Conservation (phyloP, 2,888 invertebrate genomes). For the Tetheella fluctuosa region DNA sequence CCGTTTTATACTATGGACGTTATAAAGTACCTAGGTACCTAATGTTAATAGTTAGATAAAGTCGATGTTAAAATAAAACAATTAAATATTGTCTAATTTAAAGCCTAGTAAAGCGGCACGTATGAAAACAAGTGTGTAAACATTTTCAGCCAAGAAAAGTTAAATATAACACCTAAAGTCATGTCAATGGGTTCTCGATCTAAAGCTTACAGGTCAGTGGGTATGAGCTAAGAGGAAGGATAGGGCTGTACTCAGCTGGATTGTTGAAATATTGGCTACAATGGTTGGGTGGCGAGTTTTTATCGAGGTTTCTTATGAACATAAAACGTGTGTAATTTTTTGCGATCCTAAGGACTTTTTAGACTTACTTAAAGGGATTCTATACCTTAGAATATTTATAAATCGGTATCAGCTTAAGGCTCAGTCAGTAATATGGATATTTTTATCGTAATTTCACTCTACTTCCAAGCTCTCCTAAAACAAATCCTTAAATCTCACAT, state of each 20-base stretch:
- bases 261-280: not conserved
- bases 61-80: too few species aligned
- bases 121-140: not conserved
- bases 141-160: not conserved
- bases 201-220: conserved; percentile 56
- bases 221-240: conserved; percentile 26
- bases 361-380: not conserved
- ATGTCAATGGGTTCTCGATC: conserved; percentile 49
- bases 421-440: too few species aligned
- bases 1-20: too few species aligned
- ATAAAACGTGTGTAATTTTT: not conserved
- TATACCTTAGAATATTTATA: too few species aligned
- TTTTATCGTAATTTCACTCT: not conserved
- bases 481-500: conserved; percentile 17
- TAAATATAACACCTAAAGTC: conserved; percentile 38
- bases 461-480: not conserved
- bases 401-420: too few species aligned
- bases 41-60: too few species aligned
- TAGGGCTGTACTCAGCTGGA: conserved; percentile 15
- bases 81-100: too few species aligned
- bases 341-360: not conserved
- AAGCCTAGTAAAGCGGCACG: not conserved
- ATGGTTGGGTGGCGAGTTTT: not conserved
- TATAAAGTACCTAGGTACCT: too few species aligned
- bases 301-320: not conserved